Base-by-base conservation (phyloP, 2,888 invertebrate genomes). In the Spatulosminthurus flaviceps region DNA sequence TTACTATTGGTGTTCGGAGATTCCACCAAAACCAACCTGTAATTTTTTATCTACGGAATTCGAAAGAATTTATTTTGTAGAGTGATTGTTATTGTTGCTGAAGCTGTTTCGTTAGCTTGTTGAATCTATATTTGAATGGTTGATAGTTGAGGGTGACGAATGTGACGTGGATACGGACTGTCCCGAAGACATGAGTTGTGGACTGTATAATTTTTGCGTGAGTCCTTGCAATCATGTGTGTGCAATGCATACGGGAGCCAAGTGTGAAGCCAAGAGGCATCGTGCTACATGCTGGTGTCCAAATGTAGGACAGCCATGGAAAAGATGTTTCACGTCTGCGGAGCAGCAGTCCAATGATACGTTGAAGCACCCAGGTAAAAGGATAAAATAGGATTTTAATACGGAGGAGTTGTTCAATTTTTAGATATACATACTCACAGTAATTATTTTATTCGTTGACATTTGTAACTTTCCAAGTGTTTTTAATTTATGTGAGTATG, bases 101-200 rank as follows among this genome's bases (percentile, higher is more conserved):
- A n/a, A n/a, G n/a, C n/a, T n/a, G n/a, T n/a, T n/a, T n/a, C n/a
- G n/a, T n/a, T n/a, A n/a, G n/a, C n/a, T n/a, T n/a, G n/a, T n/a
- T n/a, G n/a, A n/a, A n/a, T n/a, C n/a, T n/a, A n/a, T n/a, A n/a
- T n/a, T n/a, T n/a, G n/a, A n/a, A n/a, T n/a, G n/a, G n/a, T n/a
- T n/a, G n/a, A n/a, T 60, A 84, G 83, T 85, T 72, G 84, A 85
- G 77, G 85, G 83, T 64, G 84, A 84, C 61, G 84, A 84, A 73
- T 84, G 84, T 42, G 84, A 84, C 76, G 80, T 81, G 16, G 84
- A 84, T 75, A 28, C 22, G 0, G 84, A 84, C 34, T 84, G 84
- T 71, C 84, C 84, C 7, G 85, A 85, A 61, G 85, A 85, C 71
- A 85, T 85, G 85, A 81, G 81, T n/a, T 85, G 85, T 74, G 85